Base-by-base conservation (phyloP, 2,888 invertebrate genomes). In the Apodemia duryi region DNA sequence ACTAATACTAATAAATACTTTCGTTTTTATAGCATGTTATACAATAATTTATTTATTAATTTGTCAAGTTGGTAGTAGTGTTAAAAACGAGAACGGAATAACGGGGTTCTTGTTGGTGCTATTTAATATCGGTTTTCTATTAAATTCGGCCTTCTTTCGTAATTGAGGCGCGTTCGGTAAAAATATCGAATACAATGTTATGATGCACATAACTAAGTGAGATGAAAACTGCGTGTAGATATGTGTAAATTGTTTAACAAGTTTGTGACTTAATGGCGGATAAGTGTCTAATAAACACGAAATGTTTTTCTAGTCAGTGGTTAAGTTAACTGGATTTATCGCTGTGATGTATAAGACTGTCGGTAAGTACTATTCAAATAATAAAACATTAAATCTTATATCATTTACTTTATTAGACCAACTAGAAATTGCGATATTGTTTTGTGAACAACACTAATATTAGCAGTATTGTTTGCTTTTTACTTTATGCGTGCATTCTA, bases 201-300 rank as follows among this genome's bases (percentile, higher is more conserved):
- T 57, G 57, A 57, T 57, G 32, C 1, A 57, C 6, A 11, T 32
- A 32, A 13, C 11, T 6, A 13, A 6, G 32, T 57, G 10, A 35
- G 9, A 32, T 29, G 32, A 49, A 65, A 61, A 67, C 61, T 46
- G 62, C 64, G 74, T 68, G 69, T 69, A 66, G 74, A 79, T 79
- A 76, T 71, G 73, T 70, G 77, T 76, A 78, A 79, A 80, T 77
- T 71, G 76, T 77, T 77, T 70, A 65, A 82, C 79, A 83, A 82
- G 79, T 81, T 78, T 72, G 74, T 77, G 77, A 79, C 75, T 70
- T 81, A 88, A 90, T 90, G 90, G 90, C 90, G 87, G 83, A 74
- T 69, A 67, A 66, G 67, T 69, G 70, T 67, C 77, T 74, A 65
- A 61, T 63, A 68, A 38, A 57, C 75, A 76, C 76, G 72, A 77